Evolutionary conservation across 2,797 vertebrate genomes (phyloP).

Genomic region (Taenioides sp.): DNA sequence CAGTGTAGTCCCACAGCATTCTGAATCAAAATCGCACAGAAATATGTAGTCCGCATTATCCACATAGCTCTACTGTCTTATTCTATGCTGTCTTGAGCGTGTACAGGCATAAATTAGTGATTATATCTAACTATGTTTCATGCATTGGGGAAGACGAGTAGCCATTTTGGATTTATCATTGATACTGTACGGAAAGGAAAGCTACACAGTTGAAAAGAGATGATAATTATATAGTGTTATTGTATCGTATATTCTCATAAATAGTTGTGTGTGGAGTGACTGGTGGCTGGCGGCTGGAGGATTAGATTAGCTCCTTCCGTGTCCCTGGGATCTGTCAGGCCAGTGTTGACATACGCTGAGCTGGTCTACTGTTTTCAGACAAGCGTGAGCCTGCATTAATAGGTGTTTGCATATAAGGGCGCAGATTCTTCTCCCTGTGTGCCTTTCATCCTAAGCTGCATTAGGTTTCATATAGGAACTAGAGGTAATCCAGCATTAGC

Average conservation of each 20-base stretch:
- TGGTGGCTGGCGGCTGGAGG: conserved; percentile 47
- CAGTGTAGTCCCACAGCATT: neutral
- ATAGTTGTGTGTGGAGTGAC: conserved; percentile 30
- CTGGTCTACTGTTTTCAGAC: conserved; percentile 63
- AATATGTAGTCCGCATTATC: conserved; percentile 16
- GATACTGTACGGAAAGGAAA: neutral
- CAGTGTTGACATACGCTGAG: conserved; percentile 62
- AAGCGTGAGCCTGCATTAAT: conserved; percentile 74
- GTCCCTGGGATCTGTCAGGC: conserved; percentile 60
- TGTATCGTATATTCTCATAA: conserved; percentile 21
- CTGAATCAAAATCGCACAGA: conserved; percentile 15
- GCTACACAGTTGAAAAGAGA: neutral
- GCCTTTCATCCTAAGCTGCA: conserved; percentile 38
- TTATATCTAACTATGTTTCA: conserved; percentile 31
- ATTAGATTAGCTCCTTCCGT: conserved; percentile 64
- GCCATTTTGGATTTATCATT: neutral
- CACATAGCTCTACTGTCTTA: conserved; percentile 13
- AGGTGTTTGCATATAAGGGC: conserved; percentile 62
- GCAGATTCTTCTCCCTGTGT: conserved; percentile 22
- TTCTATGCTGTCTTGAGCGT: conserved; percentile 12
- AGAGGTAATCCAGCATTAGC: conserved; percentile 45
- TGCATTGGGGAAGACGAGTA: neutral
- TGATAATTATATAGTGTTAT: conserved; percentile 1
- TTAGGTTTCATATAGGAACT: conserved; percentile 43
- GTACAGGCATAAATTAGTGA: conserved; percentile 38